Base-by-base conservation (phyloP, 2,888 invertebrate species). In the Malthinus flaveolus region DNA sequence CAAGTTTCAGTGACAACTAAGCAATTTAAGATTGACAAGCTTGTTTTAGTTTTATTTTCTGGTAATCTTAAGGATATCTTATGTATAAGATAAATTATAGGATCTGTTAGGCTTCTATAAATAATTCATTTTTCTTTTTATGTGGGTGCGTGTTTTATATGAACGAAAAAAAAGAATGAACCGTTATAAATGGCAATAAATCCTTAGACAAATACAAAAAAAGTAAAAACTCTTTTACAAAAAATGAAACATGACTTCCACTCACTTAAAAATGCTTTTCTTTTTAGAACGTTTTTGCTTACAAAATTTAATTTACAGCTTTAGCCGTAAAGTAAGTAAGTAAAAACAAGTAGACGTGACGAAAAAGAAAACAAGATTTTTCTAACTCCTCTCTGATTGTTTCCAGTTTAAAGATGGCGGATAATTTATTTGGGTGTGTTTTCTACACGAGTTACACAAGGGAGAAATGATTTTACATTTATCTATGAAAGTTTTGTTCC, bases 401-500 rank as follows among this genome's bases (percentile, higher is more conserved):
- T 62, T 62, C 61, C 63, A 61, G 49, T 36, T 49, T 44, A 56
- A 49, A 56, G 56, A 54, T 56, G 49, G 49, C 49, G 49, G 44
- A 44, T 49, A 49, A 56, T 56, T 56, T 56, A 56, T 56, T 48
- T 49, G 49, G 46, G 56, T 56, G 45, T 36, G 49, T 50, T 56
- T 56, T 56, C 46, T 47, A 49, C 49, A 48, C 48, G 62, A 53
- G 64, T 56, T 56, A 50, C 62, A 54, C 63, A 13, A 39, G 62
- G 65, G 67, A 66, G 64, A 65, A 67, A 67, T 67, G 62, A 67
- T 67, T 67, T 66, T 65, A 65, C 66, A 67, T 67, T 67, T 66
- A 66, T 67, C 67, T 67, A 54, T 60, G 65, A 10, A 9, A 49
- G 44, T 56, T 60, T 59, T 60, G 53, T 53, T 59, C 23, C 13